Conservation (phyloP, 2,113 vertebrate species). For the Gymnarchus niloticus region DNA sequence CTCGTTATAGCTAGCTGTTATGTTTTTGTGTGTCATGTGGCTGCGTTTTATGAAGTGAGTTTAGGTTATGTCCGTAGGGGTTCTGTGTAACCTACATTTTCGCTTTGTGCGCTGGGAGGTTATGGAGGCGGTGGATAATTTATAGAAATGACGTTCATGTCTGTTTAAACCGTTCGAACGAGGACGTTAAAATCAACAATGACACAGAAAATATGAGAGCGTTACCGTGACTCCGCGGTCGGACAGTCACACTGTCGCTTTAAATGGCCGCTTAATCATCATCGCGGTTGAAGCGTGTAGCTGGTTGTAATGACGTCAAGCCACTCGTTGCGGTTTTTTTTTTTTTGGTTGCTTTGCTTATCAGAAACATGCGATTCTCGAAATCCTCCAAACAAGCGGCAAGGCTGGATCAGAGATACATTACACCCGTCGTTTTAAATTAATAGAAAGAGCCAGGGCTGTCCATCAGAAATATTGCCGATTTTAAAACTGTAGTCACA, state of each 20-base stretch:
- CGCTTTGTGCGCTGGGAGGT: background rate
- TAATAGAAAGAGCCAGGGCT: background rate
- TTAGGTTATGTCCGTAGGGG: background rate
- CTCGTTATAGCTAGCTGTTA: too few relatives aligned
- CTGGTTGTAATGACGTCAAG: slow-evolving; percentile 45
- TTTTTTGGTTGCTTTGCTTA: slow-evolving; percentile 18
- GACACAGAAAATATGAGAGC: too few relatives aligned
- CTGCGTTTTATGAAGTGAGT: background rate
- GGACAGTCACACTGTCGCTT: slow-evolving; percentile 46
- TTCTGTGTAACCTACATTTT: background rate
- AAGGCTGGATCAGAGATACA: background rate
- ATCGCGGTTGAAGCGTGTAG: slow-evolving; percentile 37
- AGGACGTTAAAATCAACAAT: too few relatives aligned
- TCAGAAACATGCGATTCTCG: background rate
- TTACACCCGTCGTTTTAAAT: background rate
- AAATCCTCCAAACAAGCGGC: background rate
- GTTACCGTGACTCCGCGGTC: background rate
- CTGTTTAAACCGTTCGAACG: too few relatives aligned
- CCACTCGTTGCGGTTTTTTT: slow-evolving; percentile 22
- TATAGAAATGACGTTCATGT: background rate
- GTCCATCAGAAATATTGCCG: background rate
- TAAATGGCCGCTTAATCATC: slow-evolving; percentile 39
- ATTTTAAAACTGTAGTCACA: background rate
- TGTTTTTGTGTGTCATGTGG: too few relatives aligned
- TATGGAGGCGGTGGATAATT: background rate